Evolutionary conservation across 1,140 invertebrate genomes (phyloP).

Genomic region (Dendroctonus ponderosae): DNA sequence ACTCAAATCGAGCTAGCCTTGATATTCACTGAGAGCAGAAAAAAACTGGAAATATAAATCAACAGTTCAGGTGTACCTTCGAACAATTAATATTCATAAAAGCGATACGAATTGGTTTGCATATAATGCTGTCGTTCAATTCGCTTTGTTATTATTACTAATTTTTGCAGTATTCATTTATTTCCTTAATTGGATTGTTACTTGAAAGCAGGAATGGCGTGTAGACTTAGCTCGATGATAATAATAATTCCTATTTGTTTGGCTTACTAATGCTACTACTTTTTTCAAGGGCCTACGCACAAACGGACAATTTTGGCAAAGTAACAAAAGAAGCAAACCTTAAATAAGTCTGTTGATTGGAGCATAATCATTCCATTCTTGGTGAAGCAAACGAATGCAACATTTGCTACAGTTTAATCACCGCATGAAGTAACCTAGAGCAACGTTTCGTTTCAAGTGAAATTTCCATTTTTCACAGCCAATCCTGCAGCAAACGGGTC

Average conservation of each 20-base stretch:
- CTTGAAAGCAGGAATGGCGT: too few relatives aligned
- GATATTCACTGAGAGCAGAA: background rate
- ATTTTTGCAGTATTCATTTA: too few relatives aligned
- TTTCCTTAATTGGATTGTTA: too few relatives aligned
- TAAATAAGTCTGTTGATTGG: too few relatives aligned
- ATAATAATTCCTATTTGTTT: too few relatives aligned
- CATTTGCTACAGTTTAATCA: background rate
- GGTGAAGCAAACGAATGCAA: too few relatives aligned
- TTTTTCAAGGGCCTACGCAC: too few relatives aligned
- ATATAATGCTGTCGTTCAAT: constrained; percentile 2
- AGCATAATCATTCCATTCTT: too few relatives aligned
- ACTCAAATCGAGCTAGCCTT: background rate
- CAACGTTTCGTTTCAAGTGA: constrained; percentile 10
- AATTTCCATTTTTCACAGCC: constrained; percentile 8
- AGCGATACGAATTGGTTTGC: constrained; percentile 7
- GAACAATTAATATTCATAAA: constrained; percentile 11
- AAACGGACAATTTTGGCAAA: too few relatives aligned
- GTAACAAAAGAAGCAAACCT: too few relatives aligned
- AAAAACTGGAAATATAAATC: constrained; percentile 12
- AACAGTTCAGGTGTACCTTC: constrained; percentile 3
- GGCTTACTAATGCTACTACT: too few relatives aligned
- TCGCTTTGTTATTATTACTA: background rate
- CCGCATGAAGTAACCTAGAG: constrained; percentile 4
- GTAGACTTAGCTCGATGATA: too few relatives aligned
- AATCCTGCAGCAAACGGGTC: background rate